Evolutionary conservation across 1,140 invertebrate species (phyloP).

Genomic region (Tetraneura akinire): DNA sequence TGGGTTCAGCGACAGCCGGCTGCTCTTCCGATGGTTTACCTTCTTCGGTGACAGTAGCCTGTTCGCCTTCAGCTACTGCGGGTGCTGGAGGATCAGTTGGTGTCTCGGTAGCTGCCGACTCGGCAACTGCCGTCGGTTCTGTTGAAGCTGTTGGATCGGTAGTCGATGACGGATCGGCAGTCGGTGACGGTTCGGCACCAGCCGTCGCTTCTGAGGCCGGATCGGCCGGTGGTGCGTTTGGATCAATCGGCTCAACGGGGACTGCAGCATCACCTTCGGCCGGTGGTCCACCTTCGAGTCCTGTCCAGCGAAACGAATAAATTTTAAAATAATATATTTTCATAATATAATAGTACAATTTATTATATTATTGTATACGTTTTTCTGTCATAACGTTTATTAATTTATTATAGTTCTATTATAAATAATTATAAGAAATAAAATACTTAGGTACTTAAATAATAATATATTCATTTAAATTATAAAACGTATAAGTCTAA

Average conservation of each 20-base stretch:
- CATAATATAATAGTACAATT: no score
- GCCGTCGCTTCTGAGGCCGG: not conserved
- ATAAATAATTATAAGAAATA: no score
- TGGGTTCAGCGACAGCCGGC: not conserved
- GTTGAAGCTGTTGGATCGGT: no score
- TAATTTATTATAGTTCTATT: no score
- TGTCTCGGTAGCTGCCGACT: not conserved
- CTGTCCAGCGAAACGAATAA: not conserved
- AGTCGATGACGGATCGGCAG: conserved; percentile 13
- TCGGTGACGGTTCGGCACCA: not conserved
- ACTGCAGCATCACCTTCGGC: conserved; percentile 43
- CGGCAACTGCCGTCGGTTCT: not conserved
- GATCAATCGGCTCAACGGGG: conserved; percentile 34
- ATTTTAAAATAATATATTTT: no score
- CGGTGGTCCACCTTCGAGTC: conserved; percentile 49
- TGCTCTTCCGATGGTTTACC: not conserved
- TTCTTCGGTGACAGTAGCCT: not conserved
- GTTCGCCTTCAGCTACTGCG: not conserved
- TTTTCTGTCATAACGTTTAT: no score
- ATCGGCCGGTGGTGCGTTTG: conserved; percentile 18
- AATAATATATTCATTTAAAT: no score
- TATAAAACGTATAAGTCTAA: no score
- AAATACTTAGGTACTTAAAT: no score
- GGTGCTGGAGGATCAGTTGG: not conserved
- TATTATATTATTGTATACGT: no score